Base-by-base conservation (phyloP, 2,797 vertebrate species). In the Cryptoblepharus egeriae region DNA sequence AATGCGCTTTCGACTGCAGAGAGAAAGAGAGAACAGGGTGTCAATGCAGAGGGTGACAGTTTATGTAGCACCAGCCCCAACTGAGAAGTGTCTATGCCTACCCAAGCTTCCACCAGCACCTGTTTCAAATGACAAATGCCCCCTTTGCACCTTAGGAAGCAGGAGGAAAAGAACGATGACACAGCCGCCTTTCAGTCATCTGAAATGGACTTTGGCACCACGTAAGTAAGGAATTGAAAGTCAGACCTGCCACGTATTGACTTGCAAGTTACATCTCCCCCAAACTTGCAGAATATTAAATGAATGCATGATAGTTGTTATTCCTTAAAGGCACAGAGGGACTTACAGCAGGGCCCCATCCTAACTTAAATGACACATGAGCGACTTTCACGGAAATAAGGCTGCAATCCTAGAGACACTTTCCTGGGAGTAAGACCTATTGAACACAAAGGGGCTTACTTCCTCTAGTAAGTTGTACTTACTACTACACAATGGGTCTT, bases 1-100 rank as follows among this genome's bases (percentile, higher is more conserved):
- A 98, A 97, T 98, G 98, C 95, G 98, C 96, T 97, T 98, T 99
- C 97, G 98, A 97, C 98, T 99, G 97, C 79, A 77, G 91, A 60
- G 94, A 89, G 94, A 87, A 95, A 86, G 92, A 95, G 89, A 91
- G 85, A 87, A 82, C 16, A 75, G 18, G 22, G 60, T 4, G 75
- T 88, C 71, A 88, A 5, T 68, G 68, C 24, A n/a, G 28, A 75
- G 42, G 89, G 88, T 90, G 83, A 85, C 49, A 88, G 52, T 32
- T 79, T 28, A 58, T 13, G 42, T 30, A 69, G 4, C 58, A 64
- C 61, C 57, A 69, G 9, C 58, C 57, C 61, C 57, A 58, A 64
- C 63, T 75, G 16, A 72, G 76, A 63, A 28, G 58, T 22, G 68
- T 4, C 45, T 64, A 42, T 18, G 15, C 49, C 11, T 32, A 22